These are phyloP conservation scores for Eristalis arbustorum DNA, from an alignment of 2,888 invertebrate species.

Conservation along the genomic window DNA sequence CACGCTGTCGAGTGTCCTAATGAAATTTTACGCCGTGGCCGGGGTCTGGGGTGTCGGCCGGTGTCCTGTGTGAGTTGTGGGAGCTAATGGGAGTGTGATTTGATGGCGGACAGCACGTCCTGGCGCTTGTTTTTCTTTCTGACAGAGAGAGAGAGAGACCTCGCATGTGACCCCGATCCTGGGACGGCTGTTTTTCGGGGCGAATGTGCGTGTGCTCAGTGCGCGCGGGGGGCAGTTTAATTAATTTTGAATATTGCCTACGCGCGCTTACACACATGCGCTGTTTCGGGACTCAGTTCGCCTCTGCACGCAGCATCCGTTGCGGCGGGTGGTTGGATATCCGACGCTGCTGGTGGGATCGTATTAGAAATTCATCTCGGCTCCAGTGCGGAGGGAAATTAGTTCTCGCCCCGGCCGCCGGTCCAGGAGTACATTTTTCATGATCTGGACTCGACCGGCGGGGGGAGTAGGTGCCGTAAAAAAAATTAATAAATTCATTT, in stretches of 20 bases:
- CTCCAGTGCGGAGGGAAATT: background rate
- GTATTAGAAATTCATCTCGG: background rate
- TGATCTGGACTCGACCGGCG: background rate
- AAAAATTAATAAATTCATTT: background rate
- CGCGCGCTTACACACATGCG: background rate
- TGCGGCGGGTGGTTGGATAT: background rate
- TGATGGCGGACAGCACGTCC: background rate
- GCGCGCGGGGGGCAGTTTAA: background rate
- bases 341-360: background rate
- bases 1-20: conserved; percentile 52
- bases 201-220: background rate
- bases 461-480: no score
- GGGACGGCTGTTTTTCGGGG: background rate
- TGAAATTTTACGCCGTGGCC: conserved; percentile 48
- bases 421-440: background rate
- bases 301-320: background rate
- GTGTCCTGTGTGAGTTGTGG: background rate
- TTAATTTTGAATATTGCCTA: background rate
- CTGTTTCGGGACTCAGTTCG: background rate
- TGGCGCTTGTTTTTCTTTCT: conserved; percentile 9
- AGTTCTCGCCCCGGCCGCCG: background rate
- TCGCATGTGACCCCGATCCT: background rate
- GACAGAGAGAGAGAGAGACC: no score
- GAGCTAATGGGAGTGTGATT: conserved; percentile 5
- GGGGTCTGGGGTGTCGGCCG: background rate